phyloP scores from a whole-genome alignment of 2,797 vertebrate genomes.

The Aotus griseimembra region DNA sequence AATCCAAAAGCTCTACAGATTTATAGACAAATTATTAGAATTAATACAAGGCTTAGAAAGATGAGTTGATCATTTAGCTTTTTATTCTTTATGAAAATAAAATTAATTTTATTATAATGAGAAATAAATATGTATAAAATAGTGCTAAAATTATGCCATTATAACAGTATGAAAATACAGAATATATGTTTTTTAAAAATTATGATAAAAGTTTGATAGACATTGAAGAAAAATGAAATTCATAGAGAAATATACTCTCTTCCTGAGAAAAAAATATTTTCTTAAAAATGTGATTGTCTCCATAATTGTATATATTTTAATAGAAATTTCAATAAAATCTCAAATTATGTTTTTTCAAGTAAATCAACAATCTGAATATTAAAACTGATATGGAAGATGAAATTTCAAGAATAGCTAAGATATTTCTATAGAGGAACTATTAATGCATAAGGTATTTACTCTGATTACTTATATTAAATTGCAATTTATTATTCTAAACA shows the following conservation, averaged over 20 bases:
- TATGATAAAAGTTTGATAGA: neutral
- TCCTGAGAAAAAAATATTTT: neutral
- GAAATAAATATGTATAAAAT: neutral
- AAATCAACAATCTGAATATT: neutral
- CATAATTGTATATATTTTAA: neutral
- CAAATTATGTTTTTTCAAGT: neutral
- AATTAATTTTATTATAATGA: too few species aligned
- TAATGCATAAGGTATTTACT: neutral
- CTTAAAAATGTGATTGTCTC: neutral
- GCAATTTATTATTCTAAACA: too few species aligned
- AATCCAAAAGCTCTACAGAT: neutral
- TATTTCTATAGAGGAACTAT: neutral
- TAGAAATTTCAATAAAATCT: neutral
- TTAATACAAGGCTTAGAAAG: neutral
- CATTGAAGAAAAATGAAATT: neutral
- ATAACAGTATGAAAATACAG: neutral
- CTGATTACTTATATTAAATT: too few species aligned
- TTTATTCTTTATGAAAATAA: too few species aligned
- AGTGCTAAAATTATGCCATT: neutral
- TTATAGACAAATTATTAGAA: neutral
- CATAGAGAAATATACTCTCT: neutral
- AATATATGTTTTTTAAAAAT: neutral
- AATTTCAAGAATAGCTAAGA: neutral
- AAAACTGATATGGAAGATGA: neutral
- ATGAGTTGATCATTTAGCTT: too few species aligned